These are phyloP conservation scores for Rhynchophorus ferrugineus DNA, from an alignment of 1,140 invertebrate species.

Conservation along the genomic window DNA sequence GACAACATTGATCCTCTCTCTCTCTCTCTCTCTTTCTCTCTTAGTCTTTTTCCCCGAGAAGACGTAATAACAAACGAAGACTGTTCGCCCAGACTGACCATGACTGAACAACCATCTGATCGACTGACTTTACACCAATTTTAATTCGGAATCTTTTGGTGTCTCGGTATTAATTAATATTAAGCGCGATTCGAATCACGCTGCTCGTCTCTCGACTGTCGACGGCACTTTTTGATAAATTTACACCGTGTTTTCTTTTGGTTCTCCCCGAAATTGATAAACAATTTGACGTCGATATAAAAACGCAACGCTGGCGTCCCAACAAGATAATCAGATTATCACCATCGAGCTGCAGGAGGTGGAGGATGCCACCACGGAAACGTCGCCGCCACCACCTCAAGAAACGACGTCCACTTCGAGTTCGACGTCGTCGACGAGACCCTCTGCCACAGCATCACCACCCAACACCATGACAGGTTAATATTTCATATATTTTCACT, in stretches of 20 bases:
- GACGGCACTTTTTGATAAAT: too few relatives aligned
- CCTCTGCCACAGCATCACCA: constrained; percentile 31
- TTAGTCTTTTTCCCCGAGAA: too few relatives aligned
- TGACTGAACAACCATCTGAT: constrained; percentile 31
- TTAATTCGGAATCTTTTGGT: constrained; percentile 27
- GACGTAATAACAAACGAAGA: constrained; percentile 28
- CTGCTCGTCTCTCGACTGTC: too few relatives aligned
- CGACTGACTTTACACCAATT: constrained; percentile 34
- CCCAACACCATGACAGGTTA: constrained; percentile 40
- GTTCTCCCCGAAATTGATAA: too few relatives aligned
- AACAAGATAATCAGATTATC: constrained; percentile 29
- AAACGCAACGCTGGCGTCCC: constrained; percentile 33
- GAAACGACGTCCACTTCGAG: constrained; percentile 12
- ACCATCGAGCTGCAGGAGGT: constrained; percentile 37
- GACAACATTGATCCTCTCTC: constrained; percentile 7
- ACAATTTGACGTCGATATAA: not conserved
- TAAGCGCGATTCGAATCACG: constrained; percentile 9
- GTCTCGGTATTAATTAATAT: constrained; percentile 28
- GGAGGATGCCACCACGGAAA: constrained; percentile 30
- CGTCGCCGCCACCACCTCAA: constrained; percentile 12
- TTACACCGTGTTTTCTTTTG: too few relatives aligned
- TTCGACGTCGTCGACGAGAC: constrained; percentile 21
- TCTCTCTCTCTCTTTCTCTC: too few relatives aligned
- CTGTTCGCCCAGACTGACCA: constrained; percentile 31
- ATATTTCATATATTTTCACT: not conserved